Percentiles rank a stretch among this genome's conserved stretches.
Evolutionary conservation across 35 echinoderm and acorn worm genomes (phyloP).

Genomic region (Lytechinus pictus): DNA sequence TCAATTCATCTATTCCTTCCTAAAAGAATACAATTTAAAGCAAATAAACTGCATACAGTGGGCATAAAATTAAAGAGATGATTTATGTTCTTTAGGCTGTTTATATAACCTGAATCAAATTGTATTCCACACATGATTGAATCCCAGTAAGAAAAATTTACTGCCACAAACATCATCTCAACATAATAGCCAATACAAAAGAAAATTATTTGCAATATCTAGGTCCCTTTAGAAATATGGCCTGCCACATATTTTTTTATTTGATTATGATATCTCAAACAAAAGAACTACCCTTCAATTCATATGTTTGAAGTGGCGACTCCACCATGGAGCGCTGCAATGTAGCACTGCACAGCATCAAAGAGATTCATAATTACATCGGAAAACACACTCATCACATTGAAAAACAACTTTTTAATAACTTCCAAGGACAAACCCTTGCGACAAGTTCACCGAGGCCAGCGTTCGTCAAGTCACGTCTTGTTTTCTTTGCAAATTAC

Average conservation of each 20-base stretch:
- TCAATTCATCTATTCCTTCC: no score
- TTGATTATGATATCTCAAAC: not conserved
- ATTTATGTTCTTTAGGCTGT: no score
- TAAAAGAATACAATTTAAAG: no score
- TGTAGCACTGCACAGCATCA: not conserved
- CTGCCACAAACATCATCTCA: no score
- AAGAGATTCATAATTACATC: not conserved
- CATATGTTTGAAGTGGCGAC: not conserved
- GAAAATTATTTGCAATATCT: no score
- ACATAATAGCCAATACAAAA: no score
- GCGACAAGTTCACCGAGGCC: not conserved
- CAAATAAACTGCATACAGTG: no score
- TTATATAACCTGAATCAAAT: no score
- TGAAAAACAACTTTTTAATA: not conserved
- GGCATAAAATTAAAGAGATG: no score
- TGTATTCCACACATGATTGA: no score
- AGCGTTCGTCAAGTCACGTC: not conserved
- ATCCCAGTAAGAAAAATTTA: no score
- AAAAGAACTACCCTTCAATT: not conserved
- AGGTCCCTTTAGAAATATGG: no score
- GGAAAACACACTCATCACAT: not conserved
- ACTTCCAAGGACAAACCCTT: not conserved
- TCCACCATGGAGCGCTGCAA: not conserved
- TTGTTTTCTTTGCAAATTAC: constrained; percentile 13
- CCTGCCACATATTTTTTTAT: not conserved